phyloP scores from a whole-genome alignment of 1,140 invertebrate genomes.

The Colletes latitarsis region DNA sequence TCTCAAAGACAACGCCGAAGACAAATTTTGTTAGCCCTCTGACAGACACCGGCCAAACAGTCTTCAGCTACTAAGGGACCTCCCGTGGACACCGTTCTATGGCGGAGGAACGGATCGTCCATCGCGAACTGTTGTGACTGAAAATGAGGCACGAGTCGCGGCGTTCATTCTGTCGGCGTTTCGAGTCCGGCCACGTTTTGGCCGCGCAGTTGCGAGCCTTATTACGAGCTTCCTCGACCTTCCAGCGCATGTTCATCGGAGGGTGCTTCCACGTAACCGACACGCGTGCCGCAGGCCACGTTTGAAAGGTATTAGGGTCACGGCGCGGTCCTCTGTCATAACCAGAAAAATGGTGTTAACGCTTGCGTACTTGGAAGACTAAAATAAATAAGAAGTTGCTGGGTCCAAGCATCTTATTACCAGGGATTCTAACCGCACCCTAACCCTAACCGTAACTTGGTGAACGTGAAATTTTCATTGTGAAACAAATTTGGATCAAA shows the following conservation, averaged over 20 bases:
- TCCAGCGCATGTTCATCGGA: slow-evolving; percentile 23
- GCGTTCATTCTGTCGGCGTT: slow-evolving; percentile 12
- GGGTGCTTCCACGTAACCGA: not conserved
- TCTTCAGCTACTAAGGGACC: not conserved
- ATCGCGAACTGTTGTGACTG: not conserved
- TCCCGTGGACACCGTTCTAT: too few species aligned
- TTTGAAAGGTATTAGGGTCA: slow-evolving; percentile 1
- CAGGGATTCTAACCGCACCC: too few species aligned
- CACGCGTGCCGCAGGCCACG: not conserved
- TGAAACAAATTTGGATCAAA: too few species aligned
- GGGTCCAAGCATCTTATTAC: too few species aligned
- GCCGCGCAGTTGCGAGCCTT: slow-evolving; percentile 9
- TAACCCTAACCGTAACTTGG: too few species aligned
- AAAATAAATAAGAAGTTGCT: too few species aligned
- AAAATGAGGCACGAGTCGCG: not conserved
- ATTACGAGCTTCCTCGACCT: not conserved
- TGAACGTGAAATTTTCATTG: too few species aligned
- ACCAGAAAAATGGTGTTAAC: not conserved
- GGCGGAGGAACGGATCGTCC: not conserved
- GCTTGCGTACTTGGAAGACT: too few species aligned
- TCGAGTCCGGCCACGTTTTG: slow-evolving; percentile 23
- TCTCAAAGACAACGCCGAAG: too few species aligned
- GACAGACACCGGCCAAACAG: not conserved
- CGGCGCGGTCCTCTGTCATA: not conserved
- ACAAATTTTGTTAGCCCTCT: not conserved